phyloP scores from a whole-genome alignment of 2,113 vertebrate species.

The Trematocara macrostoma region DNA sequence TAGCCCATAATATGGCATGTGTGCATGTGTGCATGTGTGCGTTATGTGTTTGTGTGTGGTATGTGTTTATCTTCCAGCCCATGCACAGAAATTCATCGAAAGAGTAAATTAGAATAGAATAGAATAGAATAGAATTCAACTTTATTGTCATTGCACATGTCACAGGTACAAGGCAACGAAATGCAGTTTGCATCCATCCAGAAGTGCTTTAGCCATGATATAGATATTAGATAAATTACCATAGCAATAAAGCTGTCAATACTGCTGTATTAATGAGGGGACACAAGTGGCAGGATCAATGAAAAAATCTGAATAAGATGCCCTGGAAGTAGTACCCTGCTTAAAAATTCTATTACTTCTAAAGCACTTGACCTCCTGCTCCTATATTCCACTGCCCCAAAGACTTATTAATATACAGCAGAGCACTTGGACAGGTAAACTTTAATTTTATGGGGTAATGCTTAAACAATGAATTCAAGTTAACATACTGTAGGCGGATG shows the following conservation, averaged over 20 bases:
- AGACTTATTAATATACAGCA: conserved; percentile 28
- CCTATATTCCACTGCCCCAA: conserved; percentile 11
- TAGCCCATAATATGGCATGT: conserved; percentile 46
- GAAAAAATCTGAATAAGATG: conserved; percentile 58
- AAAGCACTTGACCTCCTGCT: conserved; percentile 41
- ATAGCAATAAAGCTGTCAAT: conserved; percentile 71
- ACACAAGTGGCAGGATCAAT: conserved; percentile 65
- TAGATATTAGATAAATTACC: conserved; percentile 37
- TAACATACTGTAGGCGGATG: not conserved
- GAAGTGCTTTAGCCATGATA: too few relatives aligned
- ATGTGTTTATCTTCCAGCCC: conserved; percentile 32
- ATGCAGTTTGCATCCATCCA: too few relatives aligned
- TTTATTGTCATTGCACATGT: too few relatives aligned
- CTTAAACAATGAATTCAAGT: not conserved
- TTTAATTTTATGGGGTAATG: conserved; percentile 11
- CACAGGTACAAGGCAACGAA: too few relatives aligned
- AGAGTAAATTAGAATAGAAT: conserved; percentile 52
- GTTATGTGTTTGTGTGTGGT: not conserved
- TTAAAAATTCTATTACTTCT: conserved; percentile 57
- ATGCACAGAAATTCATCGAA: conserved; percentile 7
- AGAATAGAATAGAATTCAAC: too few relatives aligned
- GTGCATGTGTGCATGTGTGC: not conserved
- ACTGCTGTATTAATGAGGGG: conserved; percentile 48
- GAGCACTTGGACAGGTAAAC: not conserved
- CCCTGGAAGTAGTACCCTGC: conserved; percentile 29